Evolutionary conservation across 2,113 vertebrate species (phyloP).

Genomic region (Passer domesticus): DNA sequence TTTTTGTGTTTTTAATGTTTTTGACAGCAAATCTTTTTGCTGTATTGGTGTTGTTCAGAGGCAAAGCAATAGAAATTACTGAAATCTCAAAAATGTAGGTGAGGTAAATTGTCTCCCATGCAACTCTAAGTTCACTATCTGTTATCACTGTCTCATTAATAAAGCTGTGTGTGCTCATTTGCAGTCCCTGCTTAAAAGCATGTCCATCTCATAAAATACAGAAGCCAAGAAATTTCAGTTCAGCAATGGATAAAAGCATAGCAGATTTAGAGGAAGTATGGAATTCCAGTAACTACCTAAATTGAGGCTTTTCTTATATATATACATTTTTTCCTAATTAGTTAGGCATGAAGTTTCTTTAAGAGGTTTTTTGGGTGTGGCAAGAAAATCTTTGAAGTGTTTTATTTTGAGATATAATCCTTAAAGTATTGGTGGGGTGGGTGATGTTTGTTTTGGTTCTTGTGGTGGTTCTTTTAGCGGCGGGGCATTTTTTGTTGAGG

Average conservation of each 20-base stretch:
- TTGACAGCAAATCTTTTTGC: not conserved
- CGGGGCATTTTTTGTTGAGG: accelerated
- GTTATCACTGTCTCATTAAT: not conserved
- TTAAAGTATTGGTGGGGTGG: not conserved
- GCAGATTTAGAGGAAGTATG: not conserved
- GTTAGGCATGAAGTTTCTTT: not conserved
- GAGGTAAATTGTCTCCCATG: not conserved
- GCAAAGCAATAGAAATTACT: not conserved
- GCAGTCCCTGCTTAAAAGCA: not conserved
- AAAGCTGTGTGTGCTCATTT: not conserved
- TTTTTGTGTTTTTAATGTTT: not conserved
- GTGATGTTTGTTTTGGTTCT: not conserved
- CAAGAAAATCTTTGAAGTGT: not conserved
- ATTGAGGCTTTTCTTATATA: not conserved
- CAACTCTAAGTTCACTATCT: not conserved
- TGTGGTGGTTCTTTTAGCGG: not conserved
- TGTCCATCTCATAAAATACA: not conserved
- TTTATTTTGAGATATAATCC: not conserved
- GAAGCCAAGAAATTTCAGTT: not conserved
- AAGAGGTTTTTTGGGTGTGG: not conserved
- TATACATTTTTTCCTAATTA: not conserved
- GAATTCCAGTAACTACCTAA: not conserved
- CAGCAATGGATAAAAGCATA: not conserved
- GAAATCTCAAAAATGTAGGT: not conserved
- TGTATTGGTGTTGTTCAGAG: not conserved